phyloP scores from a whole-genome alignment of 2,797 vertebrate species.

The Rhinatrema bivittatum region DNA sequence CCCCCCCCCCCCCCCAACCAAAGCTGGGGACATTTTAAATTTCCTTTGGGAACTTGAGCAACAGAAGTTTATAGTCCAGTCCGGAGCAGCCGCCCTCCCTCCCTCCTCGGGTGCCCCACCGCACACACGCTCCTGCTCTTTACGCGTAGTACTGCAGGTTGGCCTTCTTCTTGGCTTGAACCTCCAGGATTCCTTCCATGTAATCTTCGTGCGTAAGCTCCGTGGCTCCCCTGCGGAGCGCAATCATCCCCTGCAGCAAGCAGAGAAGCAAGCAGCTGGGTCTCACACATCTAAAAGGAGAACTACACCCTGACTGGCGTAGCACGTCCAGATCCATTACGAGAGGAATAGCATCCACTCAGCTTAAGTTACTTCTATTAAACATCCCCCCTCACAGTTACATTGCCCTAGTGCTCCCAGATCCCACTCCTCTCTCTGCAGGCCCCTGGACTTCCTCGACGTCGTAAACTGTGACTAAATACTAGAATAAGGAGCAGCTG shows the following conservation, averaged over 20 bases:
- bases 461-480: background rate
- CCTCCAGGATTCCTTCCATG: conserved; percentile 98
- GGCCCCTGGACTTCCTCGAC: background rate
- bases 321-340: background rate
- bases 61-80: conserved; percentile 8
- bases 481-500: background rate
- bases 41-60: conserved; percentile 10
- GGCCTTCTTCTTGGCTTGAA: conserved; percentile 98
- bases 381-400: background rate
- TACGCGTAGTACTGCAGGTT: conserved; percentile 97
- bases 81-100: conserved; percentile 24
- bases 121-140: conserved; percentile 40
- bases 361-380: background rate
- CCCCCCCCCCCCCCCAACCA: too few relatives aligned
- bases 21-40: too few relatives aligned
- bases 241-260: conserved; percentile 83
- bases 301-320: background rate
- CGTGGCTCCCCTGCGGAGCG: conserved; percentile 87
- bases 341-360: too few relatives aligned
- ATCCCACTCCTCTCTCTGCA: too few relatives aligned
- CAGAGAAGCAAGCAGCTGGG: conserved; percentile 6
- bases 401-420: background rate
- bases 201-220: conserved; percentile 97
- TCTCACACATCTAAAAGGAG: background rate
- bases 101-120: conserved; percentile 22